A percentile compares a stretch with the other conserved stretches of the same genome.
These are phyloP conservation scores for Troglohyphantes excavatus DNA, from an alignment of 2,888 invertebrate genomes.

Conservation along the genomic window DNA sequence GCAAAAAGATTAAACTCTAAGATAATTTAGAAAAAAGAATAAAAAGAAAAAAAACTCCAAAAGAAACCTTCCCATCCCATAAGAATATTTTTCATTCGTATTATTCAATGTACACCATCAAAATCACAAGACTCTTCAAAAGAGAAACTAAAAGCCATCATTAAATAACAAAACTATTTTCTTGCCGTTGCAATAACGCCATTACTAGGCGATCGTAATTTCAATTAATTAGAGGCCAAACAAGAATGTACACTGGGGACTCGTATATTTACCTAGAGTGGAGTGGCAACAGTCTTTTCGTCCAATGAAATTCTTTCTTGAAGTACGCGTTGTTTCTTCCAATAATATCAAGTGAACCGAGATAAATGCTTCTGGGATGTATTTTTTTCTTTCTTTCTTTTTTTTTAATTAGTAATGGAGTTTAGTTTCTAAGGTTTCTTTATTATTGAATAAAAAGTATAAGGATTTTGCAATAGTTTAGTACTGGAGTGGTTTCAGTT, in stretches of 20 bases:
- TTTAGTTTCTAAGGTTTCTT: too few species aligned
- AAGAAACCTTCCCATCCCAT: not conserved
- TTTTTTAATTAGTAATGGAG: too few species aligned
- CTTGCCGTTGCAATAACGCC: not conserved
- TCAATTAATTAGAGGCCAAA: conserved; percentile 45
- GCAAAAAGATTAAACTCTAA: too few species aligned
- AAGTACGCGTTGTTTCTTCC: not conserved
- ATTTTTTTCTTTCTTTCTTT: too few species aligned
- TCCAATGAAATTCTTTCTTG: not conserved
- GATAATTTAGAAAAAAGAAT: too few species aligned
- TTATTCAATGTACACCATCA: not conserved
- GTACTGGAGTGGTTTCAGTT: too few species aligned
- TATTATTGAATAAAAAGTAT: too few species aligned
- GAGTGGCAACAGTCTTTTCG: conserved; percentile 4
- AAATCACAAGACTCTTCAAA: not conserved
- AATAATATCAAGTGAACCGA: not conserved
- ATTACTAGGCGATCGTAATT: not conserved
- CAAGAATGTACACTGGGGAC: not conserved
- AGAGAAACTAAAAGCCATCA: not conserved
- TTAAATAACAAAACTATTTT: conserved; percentile 2
- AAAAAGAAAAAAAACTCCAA: not conserved
- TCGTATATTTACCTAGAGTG: not conserved
- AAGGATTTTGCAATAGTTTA: too few species aligned
- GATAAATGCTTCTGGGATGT: too few species aligned
- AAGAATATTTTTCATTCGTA: not conserved